These are phyloP conservation scores for Euphydryas editha DNA, from an alignment of 2,888 invertebrate species.

Conservation along the genomic window DNA sequence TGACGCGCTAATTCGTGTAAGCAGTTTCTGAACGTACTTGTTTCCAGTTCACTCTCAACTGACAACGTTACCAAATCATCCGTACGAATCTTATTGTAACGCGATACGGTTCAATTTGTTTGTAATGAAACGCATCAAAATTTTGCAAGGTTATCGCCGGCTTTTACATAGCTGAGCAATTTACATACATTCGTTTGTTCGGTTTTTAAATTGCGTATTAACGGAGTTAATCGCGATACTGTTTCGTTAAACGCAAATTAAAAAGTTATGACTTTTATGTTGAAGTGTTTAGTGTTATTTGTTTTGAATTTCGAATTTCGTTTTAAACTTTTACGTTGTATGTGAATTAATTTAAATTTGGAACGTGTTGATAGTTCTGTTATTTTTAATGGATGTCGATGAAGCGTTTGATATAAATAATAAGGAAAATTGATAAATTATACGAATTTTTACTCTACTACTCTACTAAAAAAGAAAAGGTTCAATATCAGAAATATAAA, in stretches of 20 bases:
- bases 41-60: conserved; percentile 77
- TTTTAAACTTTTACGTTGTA: neutral
- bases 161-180: conserved; percentile 80
- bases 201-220: conserved; percentile 83
- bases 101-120: conserved; percentile 53
- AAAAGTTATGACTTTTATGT: conserved; percentile 47
- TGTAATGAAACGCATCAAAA: conserved; percentile 21
- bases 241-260: conserved; percentile 63
- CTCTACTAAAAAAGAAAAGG: too few relatives aligned
- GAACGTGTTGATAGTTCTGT: neutral
- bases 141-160: conserved; percentile 70
- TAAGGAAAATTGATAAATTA: too few relatives aligned
- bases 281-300: conserved; percentile 37
- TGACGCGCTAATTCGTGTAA: conserved; percentile 84
- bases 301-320: conserved; percentile 48
- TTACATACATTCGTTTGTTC: conserved; percentile 83
- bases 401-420: too few relatives aligned
- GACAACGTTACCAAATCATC: conserved; percentile 51
- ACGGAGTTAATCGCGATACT: conserved; percentile 73
- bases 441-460: too few relatives aligned
- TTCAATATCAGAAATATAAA: too few relatives aligned
- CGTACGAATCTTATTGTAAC: conserved; percentile 46
- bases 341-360: neutral
- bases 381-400: too few relatives aligned
- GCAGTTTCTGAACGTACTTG: conserved; percentile 82